Percentiles rank a stretch among this genome's conserved stretches.
phyloP scores from a whole-genome alignment of 2,797 vertebrate genomes.

The Cyclopterus lumpus region DNA sequence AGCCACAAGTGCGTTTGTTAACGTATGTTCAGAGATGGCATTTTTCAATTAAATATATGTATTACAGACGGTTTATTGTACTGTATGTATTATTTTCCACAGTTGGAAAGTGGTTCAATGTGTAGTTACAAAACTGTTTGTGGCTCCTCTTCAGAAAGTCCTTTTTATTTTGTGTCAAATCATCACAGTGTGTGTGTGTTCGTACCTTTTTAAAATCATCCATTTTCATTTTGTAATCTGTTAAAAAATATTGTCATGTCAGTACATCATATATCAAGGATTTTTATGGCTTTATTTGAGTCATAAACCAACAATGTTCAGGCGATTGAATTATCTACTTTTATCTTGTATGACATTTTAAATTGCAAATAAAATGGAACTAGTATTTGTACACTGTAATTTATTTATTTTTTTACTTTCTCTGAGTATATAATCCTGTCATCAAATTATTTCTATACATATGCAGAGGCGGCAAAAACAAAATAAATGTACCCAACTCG shows the following conservation, averaged over 20 bases:
- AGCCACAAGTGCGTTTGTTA: constrained; percentile 41
- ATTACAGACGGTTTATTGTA: constrained; percentile 64
- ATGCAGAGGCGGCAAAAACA: not conserved
- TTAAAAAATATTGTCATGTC: constrained; percentile 58
- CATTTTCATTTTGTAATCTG: constrained; percentile 51
- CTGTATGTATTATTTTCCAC: constrained; percentile 57
- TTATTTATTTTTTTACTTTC: not conserved
- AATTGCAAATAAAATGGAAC: constrained; percentile 84
- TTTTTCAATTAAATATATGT: constrained; percentile 43
- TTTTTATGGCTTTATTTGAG: constrained; percentile 73
- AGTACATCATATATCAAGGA: constrained; percentile 60
- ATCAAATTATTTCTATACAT: not conserved
- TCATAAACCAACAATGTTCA: constrained; percentile 76
- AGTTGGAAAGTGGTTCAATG: constrained; percentile 55
- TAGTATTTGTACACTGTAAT: constrained; percentile 73
- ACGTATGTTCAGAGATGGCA: constrained; percentile 32
- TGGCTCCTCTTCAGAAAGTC: constrained; percentile 59
- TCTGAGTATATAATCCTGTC: not conserved
- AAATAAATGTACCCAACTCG: not conserved
- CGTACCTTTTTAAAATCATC: constrained; percentile 22
- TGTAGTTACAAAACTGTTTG: constrained; percentile 56
- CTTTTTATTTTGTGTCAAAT: constrained; percentile 67
- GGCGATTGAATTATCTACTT: constrained; percentile 82
- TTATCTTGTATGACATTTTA: constrained; percentile 86
- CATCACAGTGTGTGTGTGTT: constrained; percentile 40